Conservation (phyloP, 2,113 vertebrate species). For the Emydocephalus ijimae region DNA sequence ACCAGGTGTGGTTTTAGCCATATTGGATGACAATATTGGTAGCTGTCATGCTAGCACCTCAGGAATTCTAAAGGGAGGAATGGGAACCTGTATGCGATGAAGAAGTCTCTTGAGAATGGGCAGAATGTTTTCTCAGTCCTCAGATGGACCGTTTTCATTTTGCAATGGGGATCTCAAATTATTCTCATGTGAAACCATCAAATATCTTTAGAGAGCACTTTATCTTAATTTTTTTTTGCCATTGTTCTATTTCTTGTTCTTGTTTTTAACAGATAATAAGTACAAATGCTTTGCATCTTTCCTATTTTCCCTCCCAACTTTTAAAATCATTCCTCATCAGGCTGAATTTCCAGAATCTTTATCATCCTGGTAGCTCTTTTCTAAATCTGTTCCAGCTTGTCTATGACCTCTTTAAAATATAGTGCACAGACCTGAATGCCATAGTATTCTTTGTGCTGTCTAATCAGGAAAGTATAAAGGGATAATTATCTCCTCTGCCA, state of each 20-base stretch:
- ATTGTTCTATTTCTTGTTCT: not conserved
- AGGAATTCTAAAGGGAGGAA: not conserved
- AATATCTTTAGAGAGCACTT: not conserved
- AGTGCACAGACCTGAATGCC: not conserved
- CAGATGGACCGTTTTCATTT: not conserved
- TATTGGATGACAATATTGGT: not conserved
- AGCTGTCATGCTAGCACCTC: not conserved
- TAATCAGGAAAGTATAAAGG: not conserved
- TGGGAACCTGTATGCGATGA: not conserved
- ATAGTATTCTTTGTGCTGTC: not conserved
- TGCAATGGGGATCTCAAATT: not conserved
- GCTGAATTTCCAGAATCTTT: not conserved
- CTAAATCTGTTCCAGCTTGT: not conserved
- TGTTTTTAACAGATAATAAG: not conserved
- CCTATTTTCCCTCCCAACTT: not conserved
- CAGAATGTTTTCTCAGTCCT: not conserved
- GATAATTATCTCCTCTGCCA: not conserved
- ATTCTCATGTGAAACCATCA: not conserved
- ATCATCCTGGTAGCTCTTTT: not conserved
- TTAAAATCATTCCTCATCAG: not conserved
- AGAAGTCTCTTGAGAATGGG: not conserved
- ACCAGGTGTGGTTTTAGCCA: not conserved
- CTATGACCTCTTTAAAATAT: not conserved
- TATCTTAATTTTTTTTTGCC: not conserved
- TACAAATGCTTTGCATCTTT: not conserved